Conservation (phyloP, 2,888 invertebrate genomes). For the Acleris holmiana region DNA sequence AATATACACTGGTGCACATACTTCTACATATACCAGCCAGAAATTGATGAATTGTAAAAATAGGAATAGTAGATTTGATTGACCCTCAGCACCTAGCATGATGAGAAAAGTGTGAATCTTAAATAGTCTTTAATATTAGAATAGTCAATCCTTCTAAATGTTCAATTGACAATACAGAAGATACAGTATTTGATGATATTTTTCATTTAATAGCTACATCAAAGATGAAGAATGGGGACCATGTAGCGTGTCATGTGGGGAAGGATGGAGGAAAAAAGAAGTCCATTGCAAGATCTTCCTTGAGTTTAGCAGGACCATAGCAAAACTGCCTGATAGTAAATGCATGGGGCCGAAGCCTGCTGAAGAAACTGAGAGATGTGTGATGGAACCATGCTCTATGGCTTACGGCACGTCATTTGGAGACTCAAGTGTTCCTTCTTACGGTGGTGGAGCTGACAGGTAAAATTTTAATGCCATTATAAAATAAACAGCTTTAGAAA, state of each 20-base stretch:
- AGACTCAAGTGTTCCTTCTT: conserved; percentile 73
- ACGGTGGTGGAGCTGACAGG: conserved; percentile 70
- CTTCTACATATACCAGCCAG: conserved; percentile 84
- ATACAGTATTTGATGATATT: conserved; percentile 19
- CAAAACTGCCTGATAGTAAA: conserved; percentile 93
- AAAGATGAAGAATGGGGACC: conserved; percentile 95
- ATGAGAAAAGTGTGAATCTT: conserved; percentile 56
- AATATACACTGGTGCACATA: conserved; percentile 77
- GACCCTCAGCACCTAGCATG: conserved; percentile 74
- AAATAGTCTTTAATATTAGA: conserved; percentile 41
- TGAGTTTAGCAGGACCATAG: conserved; percentile 95
- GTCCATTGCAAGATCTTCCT: conserved; percentile 98
- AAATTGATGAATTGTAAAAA: conserved; percentile 60
- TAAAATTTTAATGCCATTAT: conserved; percentile 44
- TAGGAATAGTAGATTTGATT: conserved; percentile 49
- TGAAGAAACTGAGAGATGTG: conserved; percentile 92
- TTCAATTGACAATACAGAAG: conserved; percentile 2
- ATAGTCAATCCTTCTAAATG: conserved; percentile 21
- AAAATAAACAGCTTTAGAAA: no score
- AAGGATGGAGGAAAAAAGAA: conserved; percentile 92
- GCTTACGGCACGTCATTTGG: conserved; percentile 84
- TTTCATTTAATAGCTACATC: conserved; percentile 88
- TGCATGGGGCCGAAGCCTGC: conserved; percentile 94
- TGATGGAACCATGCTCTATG: conserved; percentile 90
- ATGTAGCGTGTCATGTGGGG: conserved; percentile 96